phyloP scores from a whole-genome alignment of 2,797 vertebrate species.

The Tinamus major region DNA sequence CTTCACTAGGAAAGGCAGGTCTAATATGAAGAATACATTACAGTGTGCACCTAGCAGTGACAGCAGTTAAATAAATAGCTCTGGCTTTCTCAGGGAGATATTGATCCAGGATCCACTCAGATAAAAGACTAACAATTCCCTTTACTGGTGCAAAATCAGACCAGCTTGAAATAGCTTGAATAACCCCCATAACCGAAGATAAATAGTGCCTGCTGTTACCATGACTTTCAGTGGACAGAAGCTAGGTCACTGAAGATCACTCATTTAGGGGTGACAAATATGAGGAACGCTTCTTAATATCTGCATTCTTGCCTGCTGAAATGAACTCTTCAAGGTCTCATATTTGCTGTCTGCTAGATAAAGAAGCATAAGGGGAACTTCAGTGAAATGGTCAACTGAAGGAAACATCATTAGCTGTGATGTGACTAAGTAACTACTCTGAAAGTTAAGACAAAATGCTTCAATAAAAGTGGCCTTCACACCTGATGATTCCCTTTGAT shows the following conservation, averaged over 20 bases:
- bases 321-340: constrained; percentile 2
- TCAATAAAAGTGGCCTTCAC: constrained; percentile 33
- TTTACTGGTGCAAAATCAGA: not conserved
- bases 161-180: not conserved
- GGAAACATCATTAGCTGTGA: not conserved
- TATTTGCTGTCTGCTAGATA: not conserved
- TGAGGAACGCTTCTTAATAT: not conserved
- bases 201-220: not conserved
- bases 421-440: constrained; percentile 11
- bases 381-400: constrained; percentile 11
- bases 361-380: not conserved
- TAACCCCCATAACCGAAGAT: rapidly evolving
- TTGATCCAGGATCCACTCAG: not conserved
- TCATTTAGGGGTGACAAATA: constrained; percentile 33
- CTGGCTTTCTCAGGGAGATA: not conserved
- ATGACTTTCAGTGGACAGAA: not conserved
- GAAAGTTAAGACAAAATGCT: constrained; percentile 53
- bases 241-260: not conserved
- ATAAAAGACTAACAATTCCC: not conserved
- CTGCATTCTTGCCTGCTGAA: constrained; percentile 23
- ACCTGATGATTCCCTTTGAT: not conserved
- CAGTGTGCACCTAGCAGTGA: not conserved
- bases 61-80: not conserved
- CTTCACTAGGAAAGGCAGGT: not conserved
- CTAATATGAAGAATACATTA: not conserved